Evolutionary conservation across 2,113 vertebrate genomes (phyloP).

Genomic region (Apteryx mantelli): DNA sequence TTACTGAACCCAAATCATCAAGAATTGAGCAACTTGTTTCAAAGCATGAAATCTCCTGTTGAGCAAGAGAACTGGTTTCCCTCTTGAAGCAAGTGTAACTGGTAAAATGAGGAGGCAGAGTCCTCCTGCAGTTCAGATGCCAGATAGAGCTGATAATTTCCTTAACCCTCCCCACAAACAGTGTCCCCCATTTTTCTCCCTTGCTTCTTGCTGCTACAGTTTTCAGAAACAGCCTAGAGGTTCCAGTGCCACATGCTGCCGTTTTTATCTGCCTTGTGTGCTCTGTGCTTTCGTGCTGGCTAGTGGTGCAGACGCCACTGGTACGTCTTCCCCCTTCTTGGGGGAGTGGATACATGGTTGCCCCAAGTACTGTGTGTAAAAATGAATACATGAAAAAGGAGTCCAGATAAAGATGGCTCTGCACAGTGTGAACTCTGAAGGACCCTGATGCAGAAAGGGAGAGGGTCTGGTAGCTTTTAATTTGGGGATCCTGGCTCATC

Average conservation of each 20-base stretch:
- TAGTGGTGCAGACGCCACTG: rapidly evolving
- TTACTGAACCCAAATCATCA: not conserved
- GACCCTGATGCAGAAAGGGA: not conserved
- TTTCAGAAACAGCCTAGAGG: not conserved
- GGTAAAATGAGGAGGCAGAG: not conserved
- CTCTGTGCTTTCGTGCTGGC: not conserved
- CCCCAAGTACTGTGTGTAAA: rapidly evolving
- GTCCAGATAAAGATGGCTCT: not conserved
- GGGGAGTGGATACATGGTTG: rapidly evolving
- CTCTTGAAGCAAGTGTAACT: not conserved
- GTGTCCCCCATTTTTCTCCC: not conserved
- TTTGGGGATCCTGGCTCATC: not conserved
- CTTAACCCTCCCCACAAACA: not conserved
- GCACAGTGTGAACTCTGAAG: not conserved
- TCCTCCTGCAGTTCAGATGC: not conserved
- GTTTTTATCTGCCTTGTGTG: not conserved
- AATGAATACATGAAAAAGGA: not conserved
- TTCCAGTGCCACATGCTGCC: not conserved
- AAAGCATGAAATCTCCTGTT: not conserved
- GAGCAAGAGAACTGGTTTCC: not conserved
- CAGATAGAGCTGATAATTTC: not conserved
- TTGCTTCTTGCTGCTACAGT: not conserved
- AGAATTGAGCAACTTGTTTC: conserved; percentile 41
- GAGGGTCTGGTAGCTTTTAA: not conserved
- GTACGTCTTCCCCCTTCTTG: not conserved